A percentile compares a stretch with the other conserved stretches of the same genome.
Evolutionary conservation across 2,797 vertebrate species (phyloP).

Genomic region (Smutsia temminckii): DNA sequence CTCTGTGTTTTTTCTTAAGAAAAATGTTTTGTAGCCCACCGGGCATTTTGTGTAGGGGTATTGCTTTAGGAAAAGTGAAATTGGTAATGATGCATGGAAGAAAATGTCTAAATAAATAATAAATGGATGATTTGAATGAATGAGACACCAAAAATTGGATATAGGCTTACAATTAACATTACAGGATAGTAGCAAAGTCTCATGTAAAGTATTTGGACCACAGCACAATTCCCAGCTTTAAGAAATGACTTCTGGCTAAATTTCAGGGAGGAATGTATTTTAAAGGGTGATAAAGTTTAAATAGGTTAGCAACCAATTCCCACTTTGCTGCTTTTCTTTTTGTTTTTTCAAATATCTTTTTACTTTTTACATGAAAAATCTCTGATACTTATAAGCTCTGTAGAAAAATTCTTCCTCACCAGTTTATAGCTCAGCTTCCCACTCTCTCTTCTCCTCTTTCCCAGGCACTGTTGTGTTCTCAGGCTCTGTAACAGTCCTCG

Average conservation of each 20-base stretch:
- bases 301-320: neutral
- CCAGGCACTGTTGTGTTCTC: neutral
- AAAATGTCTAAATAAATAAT: neutral
- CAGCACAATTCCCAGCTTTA: neutral
- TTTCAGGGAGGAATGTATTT: constrained; percentile 24
- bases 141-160: neutral
- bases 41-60: neutral
- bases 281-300: neutral
- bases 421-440: neutral
- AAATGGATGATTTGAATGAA: neutral
- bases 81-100: neutral
- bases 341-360: neutral
- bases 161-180: neutral
- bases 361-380: neutral
- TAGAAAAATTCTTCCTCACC: neutral
- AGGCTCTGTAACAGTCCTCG: accelerated
- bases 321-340: neutral
- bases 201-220: neutral
- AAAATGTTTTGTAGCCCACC: neutral
- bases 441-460: neutral
- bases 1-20: neutral
- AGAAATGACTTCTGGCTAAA: neutral
- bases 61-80: neutral
- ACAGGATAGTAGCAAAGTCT: neutral
- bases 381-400: neutral